These are phyloP conservation scores for Yponomeuta evonymella DNA, from an alignment of 2,888 invertebrate genomes.

Conservation along the genomic window DNA sequence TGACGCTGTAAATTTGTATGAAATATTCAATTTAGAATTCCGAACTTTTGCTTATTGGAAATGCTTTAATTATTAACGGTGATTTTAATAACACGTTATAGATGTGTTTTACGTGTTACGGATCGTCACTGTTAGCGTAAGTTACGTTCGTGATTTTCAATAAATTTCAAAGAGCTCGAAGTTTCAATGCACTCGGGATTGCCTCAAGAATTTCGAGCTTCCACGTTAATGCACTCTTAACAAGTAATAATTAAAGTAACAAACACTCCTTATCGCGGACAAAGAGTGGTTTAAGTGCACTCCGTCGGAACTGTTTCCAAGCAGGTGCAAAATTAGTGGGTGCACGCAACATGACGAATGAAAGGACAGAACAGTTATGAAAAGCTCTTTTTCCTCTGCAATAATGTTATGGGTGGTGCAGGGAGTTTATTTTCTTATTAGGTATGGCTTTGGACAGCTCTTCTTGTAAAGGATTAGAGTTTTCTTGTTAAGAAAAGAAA, in stretches of 20 bases:
- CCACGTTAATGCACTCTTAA: slow-evolving; percentile 16
- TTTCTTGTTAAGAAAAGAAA: too few species aligned
- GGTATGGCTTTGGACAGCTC: too few species aligned
- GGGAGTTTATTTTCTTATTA: background rate
- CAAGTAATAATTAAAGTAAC: slow-evolving; percentile 29
- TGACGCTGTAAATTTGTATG: too few species aligned
- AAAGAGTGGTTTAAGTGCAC: slow-evolving; percentile 27
- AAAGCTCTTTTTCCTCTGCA: background rate
- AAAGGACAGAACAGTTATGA: background rate
- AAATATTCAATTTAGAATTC: too few species aligned
- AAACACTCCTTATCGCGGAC: slow-evolving; percentile 33
- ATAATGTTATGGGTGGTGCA: background rate
- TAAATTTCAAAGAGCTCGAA: background rate
- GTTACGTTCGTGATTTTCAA: too few species aligned
- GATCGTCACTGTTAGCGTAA: too few species aligned
- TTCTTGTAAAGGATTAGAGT: too few species aligned
- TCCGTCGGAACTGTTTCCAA: slow-evolving; percentile 12
- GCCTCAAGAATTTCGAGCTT: slow-evolving; percentile 18
- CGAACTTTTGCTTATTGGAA: too few species aligned
- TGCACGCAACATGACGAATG: slow-evolving; percentile 16
- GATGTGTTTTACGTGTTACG: too few species aligned
- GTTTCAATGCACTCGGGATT: background rate
- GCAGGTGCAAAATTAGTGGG: slow-evolving; percentile 40
- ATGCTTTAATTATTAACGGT: background rate
- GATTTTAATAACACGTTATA: too few species aligned